Percentiles rank a stretch among this genome's conserved stretches.
Evolutionary conservation across 2,797 vertebrate species (phyloP).

Genomic region (Euphonia xanthogaster): DNA sequence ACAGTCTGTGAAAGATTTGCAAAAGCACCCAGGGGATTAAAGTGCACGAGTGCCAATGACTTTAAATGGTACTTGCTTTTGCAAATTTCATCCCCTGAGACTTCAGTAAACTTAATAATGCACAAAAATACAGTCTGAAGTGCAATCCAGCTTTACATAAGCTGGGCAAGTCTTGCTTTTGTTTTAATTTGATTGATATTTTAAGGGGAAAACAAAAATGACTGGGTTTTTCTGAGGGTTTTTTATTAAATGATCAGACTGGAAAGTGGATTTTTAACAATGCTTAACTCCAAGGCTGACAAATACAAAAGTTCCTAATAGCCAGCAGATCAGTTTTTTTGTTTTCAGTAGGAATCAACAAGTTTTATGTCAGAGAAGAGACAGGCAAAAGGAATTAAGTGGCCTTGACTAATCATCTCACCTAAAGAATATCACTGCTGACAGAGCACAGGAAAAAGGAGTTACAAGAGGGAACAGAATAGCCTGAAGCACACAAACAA

Average conservation of each 20-base stretch:
- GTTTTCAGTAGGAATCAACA: slow-evolving; percentile 9
- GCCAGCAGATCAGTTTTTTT: not conserved
- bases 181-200: not conserved
- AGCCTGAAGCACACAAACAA: not conserved
- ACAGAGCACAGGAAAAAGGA: slow-evolving; percentile 15
- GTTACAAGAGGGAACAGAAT: not conserved
- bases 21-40: slow-evolving; percentile 53
- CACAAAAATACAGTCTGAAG: slow-evolving; percentile 6
- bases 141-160: not conserved
- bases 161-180: not conserved
- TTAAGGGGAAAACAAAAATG: not conserved
- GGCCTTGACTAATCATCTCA: slow-evolving; percentile 10
- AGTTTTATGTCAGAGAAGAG: not conserved
- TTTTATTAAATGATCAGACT: not conserved
- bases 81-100: slow-evolving; percentile 24
- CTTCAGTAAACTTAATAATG: slow-evolving; percentile 1
- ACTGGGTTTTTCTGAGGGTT: not conserved
- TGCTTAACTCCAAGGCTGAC: not conserved
- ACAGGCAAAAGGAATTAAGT: not conserved
- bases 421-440: not conserved
- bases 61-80: slow-evolving; percentile 48
- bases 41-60: slow-evolving; percentile 34
- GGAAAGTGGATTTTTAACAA: not conserved
- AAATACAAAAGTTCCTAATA: not conserved
- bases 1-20: slow-evolving; percentile 27